These are phyloP conservation scores for Dasyurus viverrinus DNA, from an alignment of 2,113 vertebrate species.

Conservation along the genomic window DNA sequence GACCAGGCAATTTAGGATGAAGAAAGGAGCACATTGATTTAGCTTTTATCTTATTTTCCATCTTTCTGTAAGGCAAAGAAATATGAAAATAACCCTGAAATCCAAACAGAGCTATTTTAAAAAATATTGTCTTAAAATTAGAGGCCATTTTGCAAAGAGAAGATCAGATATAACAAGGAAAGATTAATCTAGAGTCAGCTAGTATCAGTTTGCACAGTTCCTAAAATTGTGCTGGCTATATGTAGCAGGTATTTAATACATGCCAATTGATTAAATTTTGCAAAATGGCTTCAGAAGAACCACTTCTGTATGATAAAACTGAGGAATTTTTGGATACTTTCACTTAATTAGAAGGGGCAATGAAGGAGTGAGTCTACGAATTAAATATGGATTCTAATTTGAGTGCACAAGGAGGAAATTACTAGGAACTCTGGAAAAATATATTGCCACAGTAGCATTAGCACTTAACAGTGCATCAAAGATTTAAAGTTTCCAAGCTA, in stretches of 20 bases:
- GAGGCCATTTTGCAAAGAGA: conserved; percentile 35
- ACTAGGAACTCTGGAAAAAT: conserved; percentile 66
- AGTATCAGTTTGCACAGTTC: conserved; percentile 59
- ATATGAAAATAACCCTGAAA: conserved; percentile 40
- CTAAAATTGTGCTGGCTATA: not conserved
- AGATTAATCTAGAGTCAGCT: conserved; percentile 27
- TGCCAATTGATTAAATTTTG: conserved; percentile 2
- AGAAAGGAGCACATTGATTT: not conserved
- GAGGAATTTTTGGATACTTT: conserved; percentile 58
- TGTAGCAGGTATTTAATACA: conserved; percentile 28
- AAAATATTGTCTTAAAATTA: conserved; percentile 1
- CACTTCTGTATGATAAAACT: conserved; percentile 33
- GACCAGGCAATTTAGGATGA: conserved; percentile 44
- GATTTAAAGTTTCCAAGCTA: conserved; percentile 69
- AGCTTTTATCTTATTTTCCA: conserved; percentile 36
- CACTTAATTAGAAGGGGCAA: conserved; percentile 51
- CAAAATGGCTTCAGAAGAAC: conserved; percentile 53
- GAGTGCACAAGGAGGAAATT: conserved; percentile 55
- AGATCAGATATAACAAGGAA: not conserved
- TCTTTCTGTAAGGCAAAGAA: conserved; percentile 19
- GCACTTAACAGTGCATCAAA: conserved; percentile 78
- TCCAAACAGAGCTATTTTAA: conserved; percentile 8
- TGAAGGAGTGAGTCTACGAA: conserved; percentile 54
- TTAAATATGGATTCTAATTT: conserved; percentile 59
- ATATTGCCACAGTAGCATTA: conserved; percentile 75